These are phyloP conservation scores for Eufriesea mexicana DNA, from an alignment of 1,140 invertebrate species.

Conservation along the genomic window DNA sequence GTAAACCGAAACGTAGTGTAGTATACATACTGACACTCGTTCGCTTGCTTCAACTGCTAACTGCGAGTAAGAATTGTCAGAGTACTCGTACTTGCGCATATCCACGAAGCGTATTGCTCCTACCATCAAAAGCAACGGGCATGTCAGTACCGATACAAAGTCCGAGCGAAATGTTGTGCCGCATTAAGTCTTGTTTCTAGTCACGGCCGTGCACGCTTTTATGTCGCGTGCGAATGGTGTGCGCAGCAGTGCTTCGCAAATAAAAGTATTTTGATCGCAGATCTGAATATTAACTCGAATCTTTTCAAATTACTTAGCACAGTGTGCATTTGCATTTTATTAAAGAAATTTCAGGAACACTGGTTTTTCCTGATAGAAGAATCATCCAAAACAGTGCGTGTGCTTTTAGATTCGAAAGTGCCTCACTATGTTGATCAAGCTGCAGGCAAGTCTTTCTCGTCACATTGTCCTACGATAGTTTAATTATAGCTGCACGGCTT, in stretches of 20 bases:
- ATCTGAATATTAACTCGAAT: not conserved
- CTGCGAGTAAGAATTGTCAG: not conserved
- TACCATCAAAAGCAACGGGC: not conserved
- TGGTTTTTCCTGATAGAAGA: not conserved
- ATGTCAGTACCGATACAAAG: slow-evolving; percentile 44
- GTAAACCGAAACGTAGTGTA: not conserved
- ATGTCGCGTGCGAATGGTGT: slow-evolving; percentile 21
- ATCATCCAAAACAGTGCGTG: not conserved
- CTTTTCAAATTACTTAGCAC: not conserved
- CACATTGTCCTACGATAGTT: slow-evolving; percentile 77
- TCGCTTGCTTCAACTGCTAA: not conserved
- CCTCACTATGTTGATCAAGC: slow-evolving; percentile 56
- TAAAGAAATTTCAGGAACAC: not conserved
- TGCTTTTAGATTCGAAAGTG: slow-evolving; percentile 14
- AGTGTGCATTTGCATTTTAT: not conserved
- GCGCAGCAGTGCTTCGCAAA: slow-evolving; percentile 4
- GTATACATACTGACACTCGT: not conserved
- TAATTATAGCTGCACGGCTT: slow-evolving; percentile 75
- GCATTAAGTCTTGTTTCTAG: slow-evolving; percentile 45
- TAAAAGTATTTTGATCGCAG: not conserved
- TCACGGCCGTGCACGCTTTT: slow-evolving; percentile 32
- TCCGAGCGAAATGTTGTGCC: slow-evolving; percentile 33
- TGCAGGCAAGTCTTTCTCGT: slow-evolving; percentile 64
- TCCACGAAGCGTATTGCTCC: slow-evolving; percentile 12
- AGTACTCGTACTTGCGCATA: slow-evolving; percentile 26